Evolutionary conservation across 30 jellyfish, hydroid and myxozoan genomes (phyloP).

Genomic region (Sanderia malayensis): DNA sequence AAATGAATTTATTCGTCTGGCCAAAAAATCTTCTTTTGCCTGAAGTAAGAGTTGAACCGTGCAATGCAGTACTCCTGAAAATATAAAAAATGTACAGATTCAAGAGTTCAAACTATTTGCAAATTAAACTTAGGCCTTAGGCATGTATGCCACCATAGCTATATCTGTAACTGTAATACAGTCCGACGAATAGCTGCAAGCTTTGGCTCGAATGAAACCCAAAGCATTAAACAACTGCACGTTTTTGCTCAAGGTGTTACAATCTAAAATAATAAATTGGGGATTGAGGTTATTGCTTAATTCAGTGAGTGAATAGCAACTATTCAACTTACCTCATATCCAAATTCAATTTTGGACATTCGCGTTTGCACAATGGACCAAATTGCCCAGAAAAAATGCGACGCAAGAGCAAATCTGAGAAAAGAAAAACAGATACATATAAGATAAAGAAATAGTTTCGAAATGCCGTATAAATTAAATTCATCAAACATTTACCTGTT

Average conservation of each 20-base stretch:
- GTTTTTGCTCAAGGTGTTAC: too few species aligned
- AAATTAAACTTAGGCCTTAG: too few species aligned
- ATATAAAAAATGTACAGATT: too few species aligned
- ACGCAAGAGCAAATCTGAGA: conserved; percentile 83
- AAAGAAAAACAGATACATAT: too few species aligned
- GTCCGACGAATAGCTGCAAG: not conserved
- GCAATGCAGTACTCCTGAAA: conserved; percentile 61
- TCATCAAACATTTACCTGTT: conserved; percentile 52
- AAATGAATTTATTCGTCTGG: conserved; percentile 13
- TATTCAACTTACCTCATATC: conserved; percentile 66
- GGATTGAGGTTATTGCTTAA: too few species aligned
- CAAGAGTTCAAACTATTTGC: too few species aligned
- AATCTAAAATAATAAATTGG: too few species aligned
- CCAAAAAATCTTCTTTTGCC: conserved; percentile 42
- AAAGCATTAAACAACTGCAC: too few species aligned
- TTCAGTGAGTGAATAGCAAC: too few species aligned
- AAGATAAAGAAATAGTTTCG: not conserved
- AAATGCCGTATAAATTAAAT: not conserved
- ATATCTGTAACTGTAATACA: not conserved
- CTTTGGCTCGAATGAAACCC: too few species aligned
- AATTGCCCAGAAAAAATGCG: conserved; percentile 81
- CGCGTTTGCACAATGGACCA: conserved; percentile 87
- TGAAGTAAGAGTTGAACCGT: conserved; percentile 53
- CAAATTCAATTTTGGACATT: conserved; percentile 67
- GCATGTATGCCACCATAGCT: not conserved